Conservation (phyloP, 2,888 invertebrate genomes). For the Phyllotreta striolata region DNA sequence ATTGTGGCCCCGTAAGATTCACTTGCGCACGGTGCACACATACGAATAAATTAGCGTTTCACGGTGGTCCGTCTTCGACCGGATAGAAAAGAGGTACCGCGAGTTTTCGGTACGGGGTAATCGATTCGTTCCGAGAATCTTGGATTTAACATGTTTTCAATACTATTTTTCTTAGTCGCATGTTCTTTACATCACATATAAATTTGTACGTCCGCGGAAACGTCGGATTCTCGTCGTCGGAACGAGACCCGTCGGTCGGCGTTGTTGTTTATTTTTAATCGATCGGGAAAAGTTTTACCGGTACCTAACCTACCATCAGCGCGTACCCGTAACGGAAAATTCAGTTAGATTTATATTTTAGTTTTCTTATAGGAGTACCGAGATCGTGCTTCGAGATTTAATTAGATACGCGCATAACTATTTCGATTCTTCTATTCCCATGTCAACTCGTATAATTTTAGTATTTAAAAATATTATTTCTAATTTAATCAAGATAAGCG, state of each 20-base stretch:
- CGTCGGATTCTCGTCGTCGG: conserved; percentile 20
- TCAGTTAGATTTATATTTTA: too few relatives aligned
- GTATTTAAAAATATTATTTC: too few relatives aligned
- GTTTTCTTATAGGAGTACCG: too few relatives aligned
- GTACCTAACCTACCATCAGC: too few relatives aligned
- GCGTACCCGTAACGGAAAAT: too few relatives aligned
- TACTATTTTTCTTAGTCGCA: conserved; percentile 49
- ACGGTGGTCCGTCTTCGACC: conserved; percentile 49
- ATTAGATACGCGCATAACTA: too few relatives aligned
- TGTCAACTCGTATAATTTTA: too few relatives aligned
- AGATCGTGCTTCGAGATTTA: too few relatives aligned
- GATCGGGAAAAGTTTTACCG: conserved; percentile 3
- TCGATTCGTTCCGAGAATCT: conserved; percentile 54
- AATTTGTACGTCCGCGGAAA: conserved; percentile 42
- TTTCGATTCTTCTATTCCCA: too few relatives aligned
- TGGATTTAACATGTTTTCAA: conserved; percentile 51
- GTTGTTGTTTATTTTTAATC: conserved; percentile 14
- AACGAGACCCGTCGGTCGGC: conserved; percentile 5
- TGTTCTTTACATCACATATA: conserved; percentile 45
- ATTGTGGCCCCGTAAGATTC: conserved; percentile 35
- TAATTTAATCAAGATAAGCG: too few relatives aligned
- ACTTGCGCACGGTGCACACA: conserved; percentile 27
- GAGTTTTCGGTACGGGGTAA: conserved; percentile 44
- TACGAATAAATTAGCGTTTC: conserved; percentile 45
- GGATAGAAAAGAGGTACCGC: conserved; percentile 49